Evolutionary conservation across 2,888 invertebrate species (phyloP).

Genomic region (Phytoseiulus persimilis): DNA sequence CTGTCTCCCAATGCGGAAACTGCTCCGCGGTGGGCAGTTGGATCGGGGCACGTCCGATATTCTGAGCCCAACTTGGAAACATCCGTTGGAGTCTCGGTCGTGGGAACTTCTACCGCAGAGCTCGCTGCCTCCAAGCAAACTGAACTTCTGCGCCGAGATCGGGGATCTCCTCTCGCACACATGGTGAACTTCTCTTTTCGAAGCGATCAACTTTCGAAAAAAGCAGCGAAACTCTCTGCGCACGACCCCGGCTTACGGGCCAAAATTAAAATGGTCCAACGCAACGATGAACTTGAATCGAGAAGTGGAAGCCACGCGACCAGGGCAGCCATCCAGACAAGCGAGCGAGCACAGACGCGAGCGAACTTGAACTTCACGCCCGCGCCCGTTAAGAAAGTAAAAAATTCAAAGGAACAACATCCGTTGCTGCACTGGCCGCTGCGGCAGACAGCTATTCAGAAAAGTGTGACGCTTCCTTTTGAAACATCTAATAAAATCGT

Average conservation of each 20-base stretch:
- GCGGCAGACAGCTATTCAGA: neutral
- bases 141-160: no score
- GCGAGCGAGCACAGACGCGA: neutral
- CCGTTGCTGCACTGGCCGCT: neutral
- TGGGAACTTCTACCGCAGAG: neutral
- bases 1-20: neutral
- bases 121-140: no score
- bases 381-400: neutral
- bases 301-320: neutral
- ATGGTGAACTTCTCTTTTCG: no score
- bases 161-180: neutral
- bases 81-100: neutral
- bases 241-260: neutral
- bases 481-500: neutral
- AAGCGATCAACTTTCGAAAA: neutral
- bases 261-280: neutral
- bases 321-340: neutral
- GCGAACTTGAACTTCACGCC: neutral
- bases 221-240: neutral
- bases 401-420: neutral
- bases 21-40: neutral
- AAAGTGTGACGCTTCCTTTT: neutral
- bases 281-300: neutral
- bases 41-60: neutral
- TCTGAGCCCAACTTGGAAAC: neutral